phyloP scores from a whole-genome alignment of 2,797 vertebrate species.

The Amblyopsis hoosieri region DNA sequence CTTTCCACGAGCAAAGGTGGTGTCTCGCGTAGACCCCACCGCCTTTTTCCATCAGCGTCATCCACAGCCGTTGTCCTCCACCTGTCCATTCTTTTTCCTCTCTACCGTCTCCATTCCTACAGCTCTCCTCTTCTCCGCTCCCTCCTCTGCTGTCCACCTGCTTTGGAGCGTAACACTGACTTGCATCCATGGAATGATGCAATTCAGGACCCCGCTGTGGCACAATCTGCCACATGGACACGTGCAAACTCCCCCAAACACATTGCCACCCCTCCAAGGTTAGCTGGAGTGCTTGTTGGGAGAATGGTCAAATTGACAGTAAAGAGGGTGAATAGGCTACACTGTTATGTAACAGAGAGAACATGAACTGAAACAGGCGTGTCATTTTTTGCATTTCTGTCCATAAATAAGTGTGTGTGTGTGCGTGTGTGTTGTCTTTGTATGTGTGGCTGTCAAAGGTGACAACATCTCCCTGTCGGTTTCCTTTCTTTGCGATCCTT shows the following conservation, averaged over 20 bases:
- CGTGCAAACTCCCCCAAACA: slow-evolving; percentile 62
- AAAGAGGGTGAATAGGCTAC: neutral
- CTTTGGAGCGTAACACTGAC: slow-evolving; percentile 72
- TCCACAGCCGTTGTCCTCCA: slow-evolving; percentile 34
- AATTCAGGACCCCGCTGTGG: slow-evolving; percentile 82
- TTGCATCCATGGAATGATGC: slow-evolving; percentile 85
- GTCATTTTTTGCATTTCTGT: slow-evolving; percentile 1
- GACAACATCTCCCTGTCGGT: slow-evolving; percentile 69
- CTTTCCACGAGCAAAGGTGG: slow-evolving; percentile 8
- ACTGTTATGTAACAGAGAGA: neutral
- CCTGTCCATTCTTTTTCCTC: slow-evolving; percentile 37
- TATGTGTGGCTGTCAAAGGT: slow-evolving; percentile 62
- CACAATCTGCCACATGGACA: slow-evolving; percentile 84
- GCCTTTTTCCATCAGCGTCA: neutral
- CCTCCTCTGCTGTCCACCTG: slow-evolving; percentile 75
- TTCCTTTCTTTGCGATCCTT: slow-evolving; percentile 66
- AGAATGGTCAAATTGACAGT: slow-evolving; percentile 57
- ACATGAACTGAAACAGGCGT: neutral
- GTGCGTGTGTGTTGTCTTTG: slow-evolving; percentile 15
- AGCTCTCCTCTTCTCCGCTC: slow-evolving; percentile 36
- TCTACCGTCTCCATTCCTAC: neutral
- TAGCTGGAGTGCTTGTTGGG: slow-evolving; percentile 52
- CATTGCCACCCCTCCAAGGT: slow-evolving; percentile 53
- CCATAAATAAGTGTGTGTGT: neutral
- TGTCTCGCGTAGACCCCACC: neutral